These are phyloP conservation scores for Synanthedon formicaeformis DNA, from an alignment of 2,888 invertebrate genomes.

Conservation along the genomic window DNA sequence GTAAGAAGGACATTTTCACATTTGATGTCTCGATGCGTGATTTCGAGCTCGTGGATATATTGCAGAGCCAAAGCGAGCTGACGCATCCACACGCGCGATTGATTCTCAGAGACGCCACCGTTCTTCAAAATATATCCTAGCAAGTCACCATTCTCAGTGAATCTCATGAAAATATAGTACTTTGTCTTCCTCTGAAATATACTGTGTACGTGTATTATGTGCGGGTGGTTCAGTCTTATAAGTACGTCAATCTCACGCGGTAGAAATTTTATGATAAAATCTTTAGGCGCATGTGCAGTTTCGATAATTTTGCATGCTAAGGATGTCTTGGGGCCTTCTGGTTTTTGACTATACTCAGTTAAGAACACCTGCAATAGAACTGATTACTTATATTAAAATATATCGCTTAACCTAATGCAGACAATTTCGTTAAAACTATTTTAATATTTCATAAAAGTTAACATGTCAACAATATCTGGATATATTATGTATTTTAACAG, in stretches of 20 bases:
- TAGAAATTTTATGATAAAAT: slow-evolving; percentile 84
- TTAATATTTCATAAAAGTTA: background rate
- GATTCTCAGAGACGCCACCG: slow-evolving; percentile 76
- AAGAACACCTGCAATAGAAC: slow-evolving; percentile 40
- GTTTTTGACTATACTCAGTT: slow-evolving; percentile 43
- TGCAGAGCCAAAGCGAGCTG: slow-evolving; percentile 78
- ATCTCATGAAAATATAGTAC: slow-evolving; percentile 84
- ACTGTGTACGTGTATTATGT: slow-evolving; percentile 82
- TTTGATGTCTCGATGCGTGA: slow-evolving; percentile 84
- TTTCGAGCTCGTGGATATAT: slow-evolving; percentile 79
- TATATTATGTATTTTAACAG: no score
- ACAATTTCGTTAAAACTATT: no score
- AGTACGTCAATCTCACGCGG: slow-evolving; percentile 86
- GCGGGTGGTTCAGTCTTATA: slow-evolving; percentile 80
- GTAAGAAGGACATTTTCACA: slow-evolving; percentile 84
- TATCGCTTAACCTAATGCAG: no score
- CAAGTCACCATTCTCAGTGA: slow-evolving; percentile 82
- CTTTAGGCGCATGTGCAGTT: slow-evolving; percentile 78
- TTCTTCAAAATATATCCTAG: slow-evolving; percentile 78
- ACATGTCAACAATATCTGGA: background rate
- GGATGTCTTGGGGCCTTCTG: slow-evolving; percentile 27
- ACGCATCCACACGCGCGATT: slow-evolving; percentile 77
- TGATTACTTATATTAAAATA: background rate
- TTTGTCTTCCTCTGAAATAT: slow-evolving; percentile 78
- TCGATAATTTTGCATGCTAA: slow-evolving; percentile 84